Evolutionary conservation across 2,888 invertebrate species (phyloP).

Genomic region (Philopedon plagiatum): DNA sequence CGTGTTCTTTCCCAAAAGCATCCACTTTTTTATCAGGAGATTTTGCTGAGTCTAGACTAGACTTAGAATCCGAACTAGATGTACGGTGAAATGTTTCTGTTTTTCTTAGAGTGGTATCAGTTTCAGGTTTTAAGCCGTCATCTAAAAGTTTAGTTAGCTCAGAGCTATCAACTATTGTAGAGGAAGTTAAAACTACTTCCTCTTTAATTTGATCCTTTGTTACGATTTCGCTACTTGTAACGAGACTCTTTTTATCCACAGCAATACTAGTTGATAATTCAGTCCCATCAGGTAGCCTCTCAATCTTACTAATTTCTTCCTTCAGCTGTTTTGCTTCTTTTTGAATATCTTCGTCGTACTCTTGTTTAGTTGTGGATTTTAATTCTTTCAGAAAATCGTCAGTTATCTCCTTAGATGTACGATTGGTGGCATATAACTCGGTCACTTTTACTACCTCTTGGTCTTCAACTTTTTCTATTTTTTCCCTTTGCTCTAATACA

Average conservation of each 20-base stretch:
- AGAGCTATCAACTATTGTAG: slow-evolving; percentile 36
- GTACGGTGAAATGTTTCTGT: slow-evolving; percentile 65
- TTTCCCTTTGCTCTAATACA: slow-evolving; percentile 35
- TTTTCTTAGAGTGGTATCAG: slow-evolving; percentile 38
- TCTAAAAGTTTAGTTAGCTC: slow-evolving; percentile 48
- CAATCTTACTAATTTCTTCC: slow-evolving; percentile 55
- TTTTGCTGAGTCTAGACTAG: slow-evolving; percentile 67
- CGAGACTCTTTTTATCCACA: slow-evolving; percentile 53
- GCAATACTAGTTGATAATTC: slow-evolving; percentile 55
- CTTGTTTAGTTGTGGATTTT: slow-evolving; percentile 54
- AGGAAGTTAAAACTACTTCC: slow-evolving; percentile 57
- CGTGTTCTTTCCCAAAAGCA: slow-evolving; percentile 60
- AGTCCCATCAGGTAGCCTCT: slow-evolving; percentile 57
- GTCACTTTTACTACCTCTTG: slow-evolving; percentile 34
- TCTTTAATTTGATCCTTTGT: slow-evolving; percentile 56
- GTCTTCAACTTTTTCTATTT: slow-evolving; percentile 36
- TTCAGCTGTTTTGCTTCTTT: slow-evolving; percentile 46
- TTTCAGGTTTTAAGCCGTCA: slow-evolving; percentile 53
- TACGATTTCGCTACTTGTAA: slow-evolving; percentile 49
- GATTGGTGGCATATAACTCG: slow-evolving; percentile 48
- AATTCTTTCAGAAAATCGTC: slow-evolving; percentile 54
- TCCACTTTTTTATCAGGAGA: slow-evolving; percentile 69
- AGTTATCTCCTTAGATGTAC: slow-evolving; percentile 46
- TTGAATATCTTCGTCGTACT: slow-evolving; percentile 54
- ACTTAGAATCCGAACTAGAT: slow-evolving; percentile 70